Evolutionary conservation across 2,113 vertebrate species (phyloP), one percentile per base, ranked within the genome.

Genomic region (Oxygymnocypris stewartii): DNA sequence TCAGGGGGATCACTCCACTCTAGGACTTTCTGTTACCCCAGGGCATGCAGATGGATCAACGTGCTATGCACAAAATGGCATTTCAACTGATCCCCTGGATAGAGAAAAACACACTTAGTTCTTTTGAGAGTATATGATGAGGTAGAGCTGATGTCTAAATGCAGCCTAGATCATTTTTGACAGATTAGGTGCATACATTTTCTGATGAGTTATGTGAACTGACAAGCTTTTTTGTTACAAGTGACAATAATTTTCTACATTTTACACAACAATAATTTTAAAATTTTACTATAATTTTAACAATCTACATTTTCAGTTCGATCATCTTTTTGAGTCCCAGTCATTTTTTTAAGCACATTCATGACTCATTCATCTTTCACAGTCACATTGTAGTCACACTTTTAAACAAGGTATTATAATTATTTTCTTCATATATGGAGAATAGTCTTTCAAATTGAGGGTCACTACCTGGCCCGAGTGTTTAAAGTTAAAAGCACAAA

Each of bases 81-180:
- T 84, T 49, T 84, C 31, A 84, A 73, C 82, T 84, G 82, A 84
- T 84, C 82, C 67, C 49, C 42, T 84, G 82, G 82, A 84, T 74
- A 84, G 49, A 57, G 67, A 35, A 74, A 49, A 74, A 84, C 82
- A 57, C 49, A 8, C 37, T 74, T 57, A n/a, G 65, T 35, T 74
- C 65, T 42, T 59, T 37, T 86, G 28, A 61, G 42, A 86, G 69
- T 44, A 57, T 3, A 31, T 13, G n/a, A n/a, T 54, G 31, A 71
- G 76, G 65, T 42, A 49, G 6, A 42, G 76, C 63, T 44, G 63
- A 86, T 31, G 69, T 61, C 67, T 84, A 74, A 84, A 84, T 74
- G 49, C 13, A 40, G 82, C 65, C 23, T 9, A 47, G 49, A 40
- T 74, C 44, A 54, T 25, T 73, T 40, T 14, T 81, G 37, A 82